phyloP scores from a whole-genome alignment of 2,113 vertebrate species.

The Spea multiplicata region DNA sequence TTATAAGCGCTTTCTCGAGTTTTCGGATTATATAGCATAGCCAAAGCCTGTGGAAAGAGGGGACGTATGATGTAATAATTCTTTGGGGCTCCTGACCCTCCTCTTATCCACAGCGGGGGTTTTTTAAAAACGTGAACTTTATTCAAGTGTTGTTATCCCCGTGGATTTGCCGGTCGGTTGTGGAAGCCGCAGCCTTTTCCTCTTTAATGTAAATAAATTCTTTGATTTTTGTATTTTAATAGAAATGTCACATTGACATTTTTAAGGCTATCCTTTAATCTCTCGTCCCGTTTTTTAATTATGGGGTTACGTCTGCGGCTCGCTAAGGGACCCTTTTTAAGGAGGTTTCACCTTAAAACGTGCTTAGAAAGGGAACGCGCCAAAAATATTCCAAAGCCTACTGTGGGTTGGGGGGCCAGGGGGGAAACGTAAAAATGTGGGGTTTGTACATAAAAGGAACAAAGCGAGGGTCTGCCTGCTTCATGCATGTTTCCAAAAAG shows the following conservation, averaged over 20 bases:
- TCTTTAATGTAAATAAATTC: conserved; percentile 70
- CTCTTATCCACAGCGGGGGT: no score
- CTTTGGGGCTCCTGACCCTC: no score
- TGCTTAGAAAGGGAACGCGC: no score
- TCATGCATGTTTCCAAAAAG: conserved; percentile 7
- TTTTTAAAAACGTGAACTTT: no score
- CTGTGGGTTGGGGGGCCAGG: no score
- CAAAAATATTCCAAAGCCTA: no score
- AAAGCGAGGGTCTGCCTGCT: conserved; percentile 17
- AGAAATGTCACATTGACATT: conserved; percentile 75
- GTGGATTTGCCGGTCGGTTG: conserved; percentile 21
- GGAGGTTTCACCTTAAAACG: no score
- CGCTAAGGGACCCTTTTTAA: no score
- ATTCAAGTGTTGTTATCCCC: not conserved
- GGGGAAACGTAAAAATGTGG: not conserved
- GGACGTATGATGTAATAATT: no score
- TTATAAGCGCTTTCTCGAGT: no score
- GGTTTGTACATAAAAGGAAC: conserved; percentile 24
- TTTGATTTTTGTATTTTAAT: conserved; percentile 56
- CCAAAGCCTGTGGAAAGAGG: not conserved
- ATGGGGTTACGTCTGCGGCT: no score
- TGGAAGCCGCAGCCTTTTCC: conserved; percentile 54
- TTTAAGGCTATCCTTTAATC: conserved; percentile 28
- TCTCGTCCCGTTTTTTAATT: no score
- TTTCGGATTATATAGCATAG: not conserved